These are phyloP conservation scores for Phocides pigmalion DNA, from an alignment of 1,140 invertebrate species.

Conservation along the genomic window DNA sequence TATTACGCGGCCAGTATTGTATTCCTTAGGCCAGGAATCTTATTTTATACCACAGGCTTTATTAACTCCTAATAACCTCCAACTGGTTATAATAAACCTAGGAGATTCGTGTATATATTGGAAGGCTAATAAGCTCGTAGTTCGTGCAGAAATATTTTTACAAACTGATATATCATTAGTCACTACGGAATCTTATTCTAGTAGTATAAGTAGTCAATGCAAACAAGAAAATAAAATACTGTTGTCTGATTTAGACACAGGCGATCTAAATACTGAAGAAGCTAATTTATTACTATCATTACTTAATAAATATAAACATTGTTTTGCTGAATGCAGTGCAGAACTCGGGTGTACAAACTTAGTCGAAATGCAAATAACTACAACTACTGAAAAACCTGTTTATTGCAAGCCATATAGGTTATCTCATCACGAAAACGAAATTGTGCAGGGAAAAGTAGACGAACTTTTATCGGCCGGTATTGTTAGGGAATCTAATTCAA, in stretches of 20 bases:
- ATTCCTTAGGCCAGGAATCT: too few relatives aligned
- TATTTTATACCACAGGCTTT: too few relatives aligned
- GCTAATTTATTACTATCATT: neutral
- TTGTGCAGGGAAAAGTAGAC: conserved; percentile 12
- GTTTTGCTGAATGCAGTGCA: conserved; percentile 32
- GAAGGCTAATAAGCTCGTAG: neutral
- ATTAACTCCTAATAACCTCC: too few relatives aligned
- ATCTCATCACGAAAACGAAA: conserved; percentile 40
- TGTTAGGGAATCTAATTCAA: conserved; percentile 26
- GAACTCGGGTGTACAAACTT: conserved; percentile 41
- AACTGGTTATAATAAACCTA: neutral
- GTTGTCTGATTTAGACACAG: neutral
- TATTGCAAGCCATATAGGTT: conserved; percentile 39
- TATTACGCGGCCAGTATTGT: too few relatives aligned
- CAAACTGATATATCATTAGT: neutral
- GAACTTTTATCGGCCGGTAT: conserved; percentile 33
- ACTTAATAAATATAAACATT: conserved; percentile 27
- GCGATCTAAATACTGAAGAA: neutral
- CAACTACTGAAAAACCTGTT: conserved; percentile 36
- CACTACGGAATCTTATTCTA: neutral
- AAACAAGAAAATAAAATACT: neutral
- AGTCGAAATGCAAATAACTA: conserved; percentile 38
- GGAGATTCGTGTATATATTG: neutral
- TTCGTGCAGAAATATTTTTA: neutral
- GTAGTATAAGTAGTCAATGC: neutral